Evolutionary conservation across 2,888 invertebrate genomes (phyloP), one percentile per base, ranked within the genome.

Genomic region (Euspilapteryx auroguttella): DNA sequence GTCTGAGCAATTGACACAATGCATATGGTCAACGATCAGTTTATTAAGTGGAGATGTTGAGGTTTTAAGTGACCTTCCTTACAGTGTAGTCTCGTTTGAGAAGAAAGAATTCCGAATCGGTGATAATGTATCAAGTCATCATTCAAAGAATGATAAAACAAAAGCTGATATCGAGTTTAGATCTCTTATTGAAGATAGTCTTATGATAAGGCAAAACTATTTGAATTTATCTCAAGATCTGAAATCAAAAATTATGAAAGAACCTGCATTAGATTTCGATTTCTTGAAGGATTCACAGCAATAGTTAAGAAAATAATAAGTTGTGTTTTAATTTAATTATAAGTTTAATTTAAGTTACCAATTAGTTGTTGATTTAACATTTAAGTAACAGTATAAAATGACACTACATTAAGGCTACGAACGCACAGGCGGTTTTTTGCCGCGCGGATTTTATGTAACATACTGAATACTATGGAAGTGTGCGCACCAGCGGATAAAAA

Each of bases 81-180:
- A 71, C 35, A 69, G 68, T 55, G 65, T 69, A 3, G 59, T 73
- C 1, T 66, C 69, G n/a, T 66, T 63, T 40, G 62, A 71, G 29
- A 71, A 75, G 36, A 55, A 55, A 37, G 65, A 71, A 33, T 75
- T 76, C 37, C 69, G 65, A 38, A 57, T 77, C 34, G 76, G 75
- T n/a, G 64, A 66, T 32, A 43, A 62, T 2, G 66, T 73, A 1
- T 58, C 71, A 1, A 56, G 49, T 21, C 56, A 61, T 33, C 54
- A 53, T 30, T n/a, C n/a, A n/a, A n/a, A n/a, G n/a, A n/a, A n/a
- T n/a, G n/a, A n/a, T n/a, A n/a, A n/a, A n/a, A n/a, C n/a, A 25
- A 47, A 42, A 34, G 29, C 44, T 8, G 39, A 53, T 22, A 51
- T 57, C 15, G 58, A 65, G 43, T 56, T 76, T 2, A 62, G 56